Evolutionary conservation across 2,797 vertebrate species (phyloP), one percentile per base, ranked within the genome.

Genomic region (Chloroceryle inda): DNA sequence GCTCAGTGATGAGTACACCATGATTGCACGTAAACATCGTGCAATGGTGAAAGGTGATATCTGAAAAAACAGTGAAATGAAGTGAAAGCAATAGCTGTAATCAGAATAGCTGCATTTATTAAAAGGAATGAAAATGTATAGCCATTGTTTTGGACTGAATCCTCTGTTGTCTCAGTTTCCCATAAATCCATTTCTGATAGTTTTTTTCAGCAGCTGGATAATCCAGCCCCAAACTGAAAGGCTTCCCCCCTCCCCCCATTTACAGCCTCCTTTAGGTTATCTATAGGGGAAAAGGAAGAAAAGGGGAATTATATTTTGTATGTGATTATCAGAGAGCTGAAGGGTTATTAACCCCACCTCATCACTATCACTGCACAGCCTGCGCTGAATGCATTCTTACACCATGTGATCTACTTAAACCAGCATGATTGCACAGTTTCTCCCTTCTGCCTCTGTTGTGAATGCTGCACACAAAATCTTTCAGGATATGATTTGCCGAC

Each of bases 11-110:
- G 83, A 95, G 50, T 84, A 78, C 78, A 66, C 53, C 1, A 0
- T 79, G 62, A 40, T n/a, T 92, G 52, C 76, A 53, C 4, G 8
- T 88, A 95, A 97, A 89, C 29, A 76, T 50, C 31, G 40, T 27
- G 37, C 38, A 79, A 13, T 11, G 21, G 87, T 89, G 74, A 82
- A 71, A 95, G 88, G 63, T 86, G 63, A 90, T 90, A 88, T 84
- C 63, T 87, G 58, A 93, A 94, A 94, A 94, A 92, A 56, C 33
- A 56, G 63, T 68, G n/a, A 73, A 76, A 93, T 47, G 5, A 78
- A 78, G 17, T 61, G 80, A 92, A 95, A 89, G 37, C 38, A 64
- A 10, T 61, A 89, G 64, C 63, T 87, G 29, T 71, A 91, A 90
- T 72, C 44, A 85, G 67, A 90, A 73, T 22, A 93, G 22, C 42